A percentile compares a stretch with the other conserved stretches of the same genome.
Conservation (phyloP, 2,888 invertebrate species). For the Pocota personata region DNA sequence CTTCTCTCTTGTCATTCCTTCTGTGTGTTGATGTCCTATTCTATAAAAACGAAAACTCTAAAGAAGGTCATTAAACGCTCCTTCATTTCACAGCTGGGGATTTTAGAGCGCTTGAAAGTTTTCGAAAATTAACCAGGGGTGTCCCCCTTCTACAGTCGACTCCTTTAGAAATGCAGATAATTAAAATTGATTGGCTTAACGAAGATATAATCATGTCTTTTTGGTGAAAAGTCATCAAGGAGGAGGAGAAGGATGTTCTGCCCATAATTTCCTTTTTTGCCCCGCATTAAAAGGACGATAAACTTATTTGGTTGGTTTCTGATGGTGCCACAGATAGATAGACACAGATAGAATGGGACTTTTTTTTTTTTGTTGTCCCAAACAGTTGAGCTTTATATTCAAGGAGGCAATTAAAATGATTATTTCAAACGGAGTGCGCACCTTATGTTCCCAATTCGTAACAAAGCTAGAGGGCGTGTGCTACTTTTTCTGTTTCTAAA, state of each 20-base stretch:
- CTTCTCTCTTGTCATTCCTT: no score
- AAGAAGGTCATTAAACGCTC: slow-evolving; percentile 67
- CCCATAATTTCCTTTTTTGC: slow-evolving; percentile 22
- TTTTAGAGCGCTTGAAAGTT: slow-evolving; percentile 30
- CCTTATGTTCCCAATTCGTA: slow-evolving; percentile 61
- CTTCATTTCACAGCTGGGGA: neutral
- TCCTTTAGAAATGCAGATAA: slow-evolving; percentile 61
- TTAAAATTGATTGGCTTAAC: slow-evolving; percentile 73
- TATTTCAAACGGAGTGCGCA: slow-evolving; percentile 69
- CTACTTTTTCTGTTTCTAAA: slow-evolving; percentile 26
- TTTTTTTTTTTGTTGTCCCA: neutral
- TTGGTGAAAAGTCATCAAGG: slow-evolving; percentile 40
- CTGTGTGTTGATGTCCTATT: slow-evolving; percentile 1
- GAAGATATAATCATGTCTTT: slow-evolving; percentile 70
- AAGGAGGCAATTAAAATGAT: slow-evolving; percentile 72
- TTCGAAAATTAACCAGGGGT: slow-evolving; percentile 9
- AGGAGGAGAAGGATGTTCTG: slow-evolving; percentile 18
- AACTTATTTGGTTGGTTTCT: slow-evolving; percentile 56
- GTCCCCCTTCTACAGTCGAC: neutral
- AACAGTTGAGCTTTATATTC: slow-evolving; percentile 35
- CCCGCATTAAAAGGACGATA: slow-evolving; percentile 50
- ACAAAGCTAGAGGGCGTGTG: neutral
- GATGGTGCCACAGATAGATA: slow-evolving; percentile 36
- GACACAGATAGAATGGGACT: neutral
- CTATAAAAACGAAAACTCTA: slow-evolving; percentile 8